Evolutionary conservation across 30 jellyfish, hydroid and myxozoan genomes (phyloP), one percentile per base, ranked within the genome.

Genomic region (Chironex yamaguchii): DNA sequence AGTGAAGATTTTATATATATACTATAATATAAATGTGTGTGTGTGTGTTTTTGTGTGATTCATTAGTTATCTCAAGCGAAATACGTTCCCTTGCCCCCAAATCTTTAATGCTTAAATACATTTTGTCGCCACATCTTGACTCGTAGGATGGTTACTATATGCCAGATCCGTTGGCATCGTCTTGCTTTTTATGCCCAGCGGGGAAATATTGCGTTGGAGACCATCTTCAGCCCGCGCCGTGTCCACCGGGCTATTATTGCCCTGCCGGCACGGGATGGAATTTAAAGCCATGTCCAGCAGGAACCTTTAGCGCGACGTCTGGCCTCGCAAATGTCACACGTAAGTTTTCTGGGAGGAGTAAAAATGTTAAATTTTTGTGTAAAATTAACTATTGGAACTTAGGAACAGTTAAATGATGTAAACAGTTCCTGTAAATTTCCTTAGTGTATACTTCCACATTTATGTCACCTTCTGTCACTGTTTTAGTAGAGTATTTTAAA

Each of bases 281-380:
- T 81, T 92, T 97, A 97, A 71, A 87, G 54, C 81, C 98, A 2
- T 92, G 98, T 62, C 98, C 98, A 1, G 85, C 96, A 32, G 98
- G 98, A 0, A 92, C 98, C 2, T 86, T 92, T 76, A 82, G 97
- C 62, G 62, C 72, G 58, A 34, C 79, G 11, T 3, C 35, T 23
- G 96, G 97, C 4, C 90, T 87, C n/a, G 76, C 89, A 0, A 77
- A 67, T 33, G 92, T 35, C 12, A 31, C 95, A 31, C 86, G 98
- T 92, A 69, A 31, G 91, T n/a, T n/a, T n/a, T n/a, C n/a, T n/a
- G n/a, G n/a, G n/a, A n/a, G n/a, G n/a, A n/a, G n/a, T n/a, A n/a
- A n/a, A n/a, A n/a, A n/a, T n/a, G n/a, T n/a, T n/a, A n/a, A n/a
- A n/a, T n/a, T n/a, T n/a, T n/a, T n/a, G n/a, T n/a, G n/a, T n/a